Conservation (phyloP, 37 sponge, comb jelly and placozoan species). For the Aphrocallistes beatrix region DNA sequence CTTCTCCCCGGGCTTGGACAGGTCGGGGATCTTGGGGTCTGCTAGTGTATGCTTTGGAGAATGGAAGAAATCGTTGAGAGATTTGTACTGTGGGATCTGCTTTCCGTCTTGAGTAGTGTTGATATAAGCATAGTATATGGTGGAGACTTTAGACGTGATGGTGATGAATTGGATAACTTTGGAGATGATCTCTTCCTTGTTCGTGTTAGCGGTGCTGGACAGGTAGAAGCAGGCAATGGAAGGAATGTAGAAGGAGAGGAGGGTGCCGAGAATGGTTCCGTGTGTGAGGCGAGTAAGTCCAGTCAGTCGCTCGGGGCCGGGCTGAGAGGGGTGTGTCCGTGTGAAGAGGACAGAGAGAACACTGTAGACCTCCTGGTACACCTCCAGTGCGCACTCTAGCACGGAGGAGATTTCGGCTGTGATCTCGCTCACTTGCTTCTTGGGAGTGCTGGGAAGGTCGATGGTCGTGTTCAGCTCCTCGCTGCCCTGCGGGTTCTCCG, state of each 20-base stretch:
- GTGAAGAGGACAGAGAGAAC: constrained; percentile 5
- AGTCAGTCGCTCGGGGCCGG: not conserved
- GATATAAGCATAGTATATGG: not conserved
- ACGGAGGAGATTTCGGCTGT: not conserved
- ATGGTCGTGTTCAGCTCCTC: constrained; percentile 14
- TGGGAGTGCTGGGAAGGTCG: not conserved
- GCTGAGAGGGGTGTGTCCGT: not conserved
- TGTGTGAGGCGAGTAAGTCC: constrained; percentile 6
- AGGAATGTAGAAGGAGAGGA: constrained; percentile 9
- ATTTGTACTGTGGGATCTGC: not conserved
- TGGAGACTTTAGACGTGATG: not conserved
- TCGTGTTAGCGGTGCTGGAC: constrained; percentile 2
- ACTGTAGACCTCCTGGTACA: not conserved
- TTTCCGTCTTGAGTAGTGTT: constrained; percentile 9
- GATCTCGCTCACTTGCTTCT: not conserved
- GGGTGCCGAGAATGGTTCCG: not conserved
- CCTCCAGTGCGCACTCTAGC: not conserved
- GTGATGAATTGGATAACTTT: not conserved
- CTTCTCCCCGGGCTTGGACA: constrained; percentile 73
- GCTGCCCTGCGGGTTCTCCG: constrained; percentile 6
- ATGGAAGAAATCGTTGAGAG: constrained; percentile 22
- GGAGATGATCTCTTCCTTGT: not conserved
- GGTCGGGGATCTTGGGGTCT: constrained; percentile 57
- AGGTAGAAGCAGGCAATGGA: constrained; percentile 11
- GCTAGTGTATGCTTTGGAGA: constrained; percentile 22